These are phyloP conservation scores for Empidonax alnorum DNA, from an alignment of 2,113 vertebrate genomes.

Conservation along the genomic window DNA sequence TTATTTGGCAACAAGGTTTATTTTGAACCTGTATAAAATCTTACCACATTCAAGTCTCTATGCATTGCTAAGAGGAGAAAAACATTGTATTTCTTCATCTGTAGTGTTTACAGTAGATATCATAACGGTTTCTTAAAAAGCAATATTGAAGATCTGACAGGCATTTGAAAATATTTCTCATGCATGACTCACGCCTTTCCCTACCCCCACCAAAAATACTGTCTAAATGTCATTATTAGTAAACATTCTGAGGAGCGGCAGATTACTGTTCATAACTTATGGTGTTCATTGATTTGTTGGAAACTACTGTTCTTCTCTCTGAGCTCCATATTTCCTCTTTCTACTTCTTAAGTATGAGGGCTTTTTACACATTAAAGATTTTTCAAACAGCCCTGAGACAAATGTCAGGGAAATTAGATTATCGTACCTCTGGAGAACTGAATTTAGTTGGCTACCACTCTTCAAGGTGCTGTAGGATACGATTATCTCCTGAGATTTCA, in stretches of 20 bases:
- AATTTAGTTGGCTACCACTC: neutral
- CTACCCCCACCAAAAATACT: neutral
- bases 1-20: neutral
- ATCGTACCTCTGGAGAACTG: neutral
- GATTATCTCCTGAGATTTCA: neutral
- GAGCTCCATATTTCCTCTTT: neutral
- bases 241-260: neutral
- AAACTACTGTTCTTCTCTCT: neutral
- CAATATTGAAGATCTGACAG: neutral
- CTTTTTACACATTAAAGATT: neutral
- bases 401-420: neutral
- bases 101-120: neutral
- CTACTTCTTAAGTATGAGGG: neutral
- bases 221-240: neutral
- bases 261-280: fast-evolving
- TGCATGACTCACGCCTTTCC: neutral
- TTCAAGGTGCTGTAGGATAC: neutral
- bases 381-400: neutral
- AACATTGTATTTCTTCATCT: neutral
- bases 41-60: neutral
- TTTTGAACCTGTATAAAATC: neutral
- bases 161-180: neutral
- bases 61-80: neutral
- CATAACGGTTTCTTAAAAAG: neutral
- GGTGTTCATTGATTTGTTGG: neutral